Conservation (phyloP, 2,888 invertebrate species). For the Caenorhabditis wallacei region DNA sequence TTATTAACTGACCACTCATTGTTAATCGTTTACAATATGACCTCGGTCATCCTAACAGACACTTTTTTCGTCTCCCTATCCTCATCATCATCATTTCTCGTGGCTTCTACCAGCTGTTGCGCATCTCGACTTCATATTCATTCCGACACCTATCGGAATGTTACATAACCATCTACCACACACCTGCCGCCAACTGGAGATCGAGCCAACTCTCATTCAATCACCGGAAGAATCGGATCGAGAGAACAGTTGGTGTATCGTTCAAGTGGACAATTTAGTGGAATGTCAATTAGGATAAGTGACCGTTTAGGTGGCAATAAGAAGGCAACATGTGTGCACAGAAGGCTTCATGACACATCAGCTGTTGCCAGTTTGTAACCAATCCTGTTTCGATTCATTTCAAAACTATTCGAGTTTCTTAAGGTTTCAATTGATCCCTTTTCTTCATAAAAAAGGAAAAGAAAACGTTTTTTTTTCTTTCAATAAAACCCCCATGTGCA, state of each 20-base stretch:
- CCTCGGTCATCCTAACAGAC: slow-evolving; percentile 38
- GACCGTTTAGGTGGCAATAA: slow-evolving; percentile 57
- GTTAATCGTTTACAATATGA: slow-evolving; percentile 15
- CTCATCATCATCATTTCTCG: slow-evolving; percentile 22
- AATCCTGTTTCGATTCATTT: slow-evolving; percentile 5
- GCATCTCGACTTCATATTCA: slow-evolving; percentile 44
- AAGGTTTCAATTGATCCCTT: too few relatives aligned
- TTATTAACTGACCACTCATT: neutral
- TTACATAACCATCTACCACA: slow-evolving; percentile 55
- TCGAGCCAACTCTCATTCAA: neutral
- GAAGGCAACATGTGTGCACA: slow-evolving; percentile 50
- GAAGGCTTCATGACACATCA: slow-evolving; percentile 41
- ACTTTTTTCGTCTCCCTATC: slow-evolving; percentile 18
- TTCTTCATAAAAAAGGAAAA: neutral
- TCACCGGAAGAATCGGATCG: slow-evolving; percentile 26
- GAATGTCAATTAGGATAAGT: slow-evolving; percentile 62
- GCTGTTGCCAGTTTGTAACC: slow-evolving; percentile 29
- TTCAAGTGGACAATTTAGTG: slow-evolving; percentile 41
- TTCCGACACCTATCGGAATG: slow-evolving; percentile 36
- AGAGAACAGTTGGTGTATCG: slow-evolving; percentile 53
- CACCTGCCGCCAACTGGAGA: slow-evolving; percentile 63
- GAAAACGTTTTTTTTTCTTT: neutral
- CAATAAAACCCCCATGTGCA: slow-evolving; percentile 20
- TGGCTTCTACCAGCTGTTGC: slow-evolving; percentile 61
- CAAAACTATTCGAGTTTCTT: neutral